Evolutionary conservation across 2,113 vertebrate species (phyloP).

Genomic region (Telmatochromis brachygnathus): DNA sequence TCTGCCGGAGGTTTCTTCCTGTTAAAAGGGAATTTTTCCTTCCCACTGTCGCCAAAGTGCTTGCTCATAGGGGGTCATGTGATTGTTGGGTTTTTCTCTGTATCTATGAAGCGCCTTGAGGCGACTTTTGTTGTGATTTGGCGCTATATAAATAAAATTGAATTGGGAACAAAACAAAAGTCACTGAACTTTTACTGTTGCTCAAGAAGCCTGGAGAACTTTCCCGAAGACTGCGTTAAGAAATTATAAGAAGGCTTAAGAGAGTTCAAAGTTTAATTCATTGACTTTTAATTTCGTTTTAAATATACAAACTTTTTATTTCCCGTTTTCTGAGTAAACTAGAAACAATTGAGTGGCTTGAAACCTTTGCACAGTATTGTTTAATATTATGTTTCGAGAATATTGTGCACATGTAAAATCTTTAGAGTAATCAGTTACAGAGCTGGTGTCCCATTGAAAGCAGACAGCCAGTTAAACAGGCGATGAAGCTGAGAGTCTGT

Average conservation of each 20-base stretch:
- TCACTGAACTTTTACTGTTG: not conserved
- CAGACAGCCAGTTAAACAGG: rapidly evolving
- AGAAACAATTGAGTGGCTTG: not conserved
- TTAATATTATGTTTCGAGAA: not conserved
- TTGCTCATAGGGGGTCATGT: too few species aligned
- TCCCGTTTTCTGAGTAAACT: not conserved
- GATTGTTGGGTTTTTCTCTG: too few species aligned
- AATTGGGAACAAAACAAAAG: not conserved
- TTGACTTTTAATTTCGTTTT: rapidly evolving
- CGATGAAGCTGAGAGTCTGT: not conserved
- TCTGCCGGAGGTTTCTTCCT: too few species aligned
- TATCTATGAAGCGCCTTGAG: too few species aligned
- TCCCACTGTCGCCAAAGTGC: too few species aligned
- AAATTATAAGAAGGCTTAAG: not conserved
- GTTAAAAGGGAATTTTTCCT: too few species aligned
- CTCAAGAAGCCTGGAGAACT: not conserved
- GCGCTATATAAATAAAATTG: too few species aligned
- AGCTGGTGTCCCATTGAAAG: not conserved
- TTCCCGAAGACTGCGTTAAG: rapidly evolving
- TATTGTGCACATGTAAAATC: not conserved
- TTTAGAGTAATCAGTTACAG: not conserved
- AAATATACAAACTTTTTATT: not conserved
- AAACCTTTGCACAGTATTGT: not conserved
- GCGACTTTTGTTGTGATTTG: too few species aligned
- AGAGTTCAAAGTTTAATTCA: not conserved